Evolutionary conservation across 2,797 vertebrate genomes (phyloP), one percentile per base, ranked within the genome.

Genomic region (Carcharodon carcharias): DNA sequence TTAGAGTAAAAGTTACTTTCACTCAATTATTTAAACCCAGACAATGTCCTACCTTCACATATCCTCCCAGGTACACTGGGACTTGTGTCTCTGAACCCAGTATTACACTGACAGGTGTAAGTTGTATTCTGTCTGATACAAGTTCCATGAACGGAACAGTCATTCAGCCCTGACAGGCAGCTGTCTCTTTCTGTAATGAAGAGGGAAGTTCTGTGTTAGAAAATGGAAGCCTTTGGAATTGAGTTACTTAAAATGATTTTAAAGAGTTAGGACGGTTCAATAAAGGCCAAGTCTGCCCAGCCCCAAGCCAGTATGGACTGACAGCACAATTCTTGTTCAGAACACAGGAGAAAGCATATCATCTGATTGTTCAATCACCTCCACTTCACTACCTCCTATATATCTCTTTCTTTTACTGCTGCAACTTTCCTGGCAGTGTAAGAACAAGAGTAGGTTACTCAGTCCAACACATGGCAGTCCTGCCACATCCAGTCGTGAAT

Each of bases 11-110:
- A 31, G 16, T 56, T 8, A 35, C 40, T 14, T 50, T 35, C 18
- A 91, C 50, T 9, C 16, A 91, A 50, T 50, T 50, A 50, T 50
- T 50, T 50, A 50, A 58, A 69, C 63, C 89, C 54, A 45, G 63
- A 5, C 63, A 67, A 18, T 21, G 28, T 35, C 71, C n/a, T 80
- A 96, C 96, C 87, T 88, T 56, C 80, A 96, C 96, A 96, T 7
- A n/a, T 95, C 96, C 26, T 96, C n/a, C 96, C 96, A 28, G 96
- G 96, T 31, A 26, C 67, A 95, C 0, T 8, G 18, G 96, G 96
- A 73, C 96, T 96, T 11, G 95, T 95, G 8, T 96, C 96, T 2
- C 50, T 69, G 87, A 54, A 96, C 1, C 96, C 96, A 8, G 61
- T 1, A 0, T 61, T 12, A 85, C 96, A 96, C 26, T 93, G 8